Percentiles rank a stretch among this genome's conserved stretches.
Evolutionary conservation across 2,888 invertebrate genomes (phyloP).

Genomic region (Disparrhopalites patrizii): DNA sequence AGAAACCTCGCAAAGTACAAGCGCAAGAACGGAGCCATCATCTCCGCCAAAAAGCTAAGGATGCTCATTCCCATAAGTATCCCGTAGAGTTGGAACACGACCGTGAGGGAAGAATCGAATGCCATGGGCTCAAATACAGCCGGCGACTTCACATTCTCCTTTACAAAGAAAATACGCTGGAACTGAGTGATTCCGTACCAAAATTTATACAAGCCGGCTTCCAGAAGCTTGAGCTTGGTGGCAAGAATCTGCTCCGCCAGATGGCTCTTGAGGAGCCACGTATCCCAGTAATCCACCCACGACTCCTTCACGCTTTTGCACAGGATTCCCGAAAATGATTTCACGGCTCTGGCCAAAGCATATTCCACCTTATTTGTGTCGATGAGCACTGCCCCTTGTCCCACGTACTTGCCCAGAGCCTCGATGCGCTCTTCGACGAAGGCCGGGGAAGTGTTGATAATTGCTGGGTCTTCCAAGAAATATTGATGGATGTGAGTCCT

Average conservation of each 20-base stretch:
- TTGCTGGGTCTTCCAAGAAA: no score
- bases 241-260: neutral
- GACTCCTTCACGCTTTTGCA: neutral
- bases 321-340: neutral
- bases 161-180: neutral
- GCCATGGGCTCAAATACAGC: neutral
- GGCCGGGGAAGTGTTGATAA: neutral
- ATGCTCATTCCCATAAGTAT: no score
- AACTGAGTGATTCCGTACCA: neutral
- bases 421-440: neutral
- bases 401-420: neutral
- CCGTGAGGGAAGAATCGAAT: neutral
- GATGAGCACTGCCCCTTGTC: neutral
- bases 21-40: no score
- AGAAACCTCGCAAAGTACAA: no score
- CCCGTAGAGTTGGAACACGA: neutral
- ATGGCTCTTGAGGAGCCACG: constrained; percentile 12
- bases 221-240: neutral
- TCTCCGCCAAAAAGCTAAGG: neutral
- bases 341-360: constrained; percentile 2
- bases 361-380: neutral
- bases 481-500: no score
- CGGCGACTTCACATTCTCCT: neutral
- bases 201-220: constrained; percentile 7
- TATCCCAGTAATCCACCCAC: constrained; percentile 14